Conservation (phyloP, 2,797 vertebrate genomes). For the Oreochromis mossambicus region DNA sequence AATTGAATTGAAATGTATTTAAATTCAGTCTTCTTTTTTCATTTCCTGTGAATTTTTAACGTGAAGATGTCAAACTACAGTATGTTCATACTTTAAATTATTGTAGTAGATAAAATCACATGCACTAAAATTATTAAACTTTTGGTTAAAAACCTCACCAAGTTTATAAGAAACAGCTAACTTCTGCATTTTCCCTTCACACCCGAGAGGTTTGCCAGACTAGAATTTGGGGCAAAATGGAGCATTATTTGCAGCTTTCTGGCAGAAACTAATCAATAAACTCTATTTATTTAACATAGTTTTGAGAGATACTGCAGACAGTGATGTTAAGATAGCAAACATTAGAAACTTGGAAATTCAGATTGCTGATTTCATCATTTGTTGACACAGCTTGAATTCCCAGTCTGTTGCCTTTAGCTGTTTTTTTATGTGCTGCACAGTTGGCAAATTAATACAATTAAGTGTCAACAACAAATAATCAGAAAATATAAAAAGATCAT, state of each 20-base stretch:
- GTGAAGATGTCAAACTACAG: background rate
- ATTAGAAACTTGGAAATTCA: background rate
- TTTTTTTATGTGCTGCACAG: background rate
- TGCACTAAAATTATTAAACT: no score
- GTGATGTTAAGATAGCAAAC: background rate
- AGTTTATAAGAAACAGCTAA: background rate
- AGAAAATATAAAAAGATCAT: background rate
- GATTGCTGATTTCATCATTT: background rate
- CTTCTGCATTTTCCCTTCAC: background rate
- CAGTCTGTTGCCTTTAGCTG: background rate
- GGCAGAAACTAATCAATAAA: no score
- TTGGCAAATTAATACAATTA: background rate
- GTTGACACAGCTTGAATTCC: background rate
- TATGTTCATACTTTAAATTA: background rate
- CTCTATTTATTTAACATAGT: background rate
- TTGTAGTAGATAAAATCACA: no score
- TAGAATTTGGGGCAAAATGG: background rate
- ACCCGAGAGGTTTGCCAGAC: background rate
- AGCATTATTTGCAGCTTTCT: background rate
- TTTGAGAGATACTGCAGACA: background rate
- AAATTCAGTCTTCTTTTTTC: background rate
- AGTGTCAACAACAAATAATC: background rate
- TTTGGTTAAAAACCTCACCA: background rate
- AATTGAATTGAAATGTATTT: background rate
- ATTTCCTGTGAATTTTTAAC: background rate